Evolutionary conservation across 2,113 vertebrate species (phyloP), one percentile per base, ranked within the genome.

Genomic region (Pangasianodon gigas): DNA sequence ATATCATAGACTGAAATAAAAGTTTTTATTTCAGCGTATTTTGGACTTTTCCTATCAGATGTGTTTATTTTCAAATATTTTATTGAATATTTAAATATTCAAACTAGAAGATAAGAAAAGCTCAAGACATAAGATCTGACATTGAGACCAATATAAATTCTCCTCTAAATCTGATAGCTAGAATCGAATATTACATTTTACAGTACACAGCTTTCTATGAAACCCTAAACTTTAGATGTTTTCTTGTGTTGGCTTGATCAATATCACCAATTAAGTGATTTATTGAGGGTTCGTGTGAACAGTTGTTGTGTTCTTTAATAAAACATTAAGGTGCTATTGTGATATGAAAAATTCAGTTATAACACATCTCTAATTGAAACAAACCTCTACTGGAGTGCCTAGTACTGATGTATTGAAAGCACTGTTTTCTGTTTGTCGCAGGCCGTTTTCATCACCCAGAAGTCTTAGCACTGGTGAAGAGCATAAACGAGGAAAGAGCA

Each of bases 381-480:
- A 48, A 88, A n/a, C 4, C 79, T 58, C 10, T 58, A 10, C 65
- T 21, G 19, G 26, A 86, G 18, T 71, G 87, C 21, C 32, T 24
- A 2, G 48, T 84, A 44, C 3, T 19, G 18, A 10, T 74, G 1
- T n/a, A 44, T 21, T 37, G 24, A 88, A 26, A 18, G 14, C 60
- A 21, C 0, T 67, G 32, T 62, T 81, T 44, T 56, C 44, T 41
- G 52, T 60, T 95, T 90, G 4, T 84, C 90, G 46, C 94, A 99
- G 98, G 98, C 52, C 97, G 96, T 91, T 99, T 99, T 94, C 95
- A 94, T 85, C 98, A 99, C 85, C 97, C 97, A n/a, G 97, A 98
- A 90, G 96, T 99, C 90, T 91, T 98, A 56, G 96, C 96, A 91
- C 95, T 99, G 71, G 94, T 98, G 81, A 94, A 95, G 90, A 95